A percentile compares a stretch with the other conserved stretches of the same genome.
Evolutionary conservation across 2,113 vertebrate genomes (phyloP).

Genomic region (Dicaeum eximium): DNA sequence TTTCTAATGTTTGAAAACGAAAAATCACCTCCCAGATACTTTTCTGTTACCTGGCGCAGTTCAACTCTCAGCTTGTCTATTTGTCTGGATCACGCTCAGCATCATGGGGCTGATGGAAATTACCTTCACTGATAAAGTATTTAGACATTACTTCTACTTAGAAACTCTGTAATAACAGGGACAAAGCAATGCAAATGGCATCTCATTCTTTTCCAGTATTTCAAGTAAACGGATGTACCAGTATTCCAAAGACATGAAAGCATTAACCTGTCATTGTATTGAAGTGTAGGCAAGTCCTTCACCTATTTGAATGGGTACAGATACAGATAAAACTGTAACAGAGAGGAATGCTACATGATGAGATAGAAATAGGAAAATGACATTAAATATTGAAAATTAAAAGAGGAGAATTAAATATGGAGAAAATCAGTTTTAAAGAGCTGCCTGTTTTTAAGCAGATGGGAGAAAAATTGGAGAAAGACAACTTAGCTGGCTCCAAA

Average conservation of each 20-base stretch:
- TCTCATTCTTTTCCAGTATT: background rate
- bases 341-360: background rate
- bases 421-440: background rate
- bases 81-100: background rate
- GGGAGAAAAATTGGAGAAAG: background rate
- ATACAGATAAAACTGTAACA: background rate
- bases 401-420: background rate
- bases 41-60: background rate
- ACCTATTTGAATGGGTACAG: background rate
- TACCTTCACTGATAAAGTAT: background rate
- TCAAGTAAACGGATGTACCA: background rate
- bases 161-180: background rate
- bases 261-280: background rate
- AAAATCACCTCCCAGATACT: background rate
- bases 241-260: background rate
- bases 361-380: background rate
- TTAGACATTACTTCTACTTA: background rate
- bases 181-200: background rate
- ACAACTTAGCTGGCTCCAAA: background rate
- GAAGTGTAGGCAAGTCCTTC: background rate
- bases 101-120: rapidly evolving
- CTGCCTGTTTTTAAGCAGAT: background rate
- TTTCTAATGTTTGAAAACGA: background rate
- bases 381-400: background rate
- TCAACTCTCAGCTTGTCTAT: background rate